phyloP scores from a whole-genome alignment of 2,797 vertebrate genomes.

The Distichodus sexfasciatus region DNA sequence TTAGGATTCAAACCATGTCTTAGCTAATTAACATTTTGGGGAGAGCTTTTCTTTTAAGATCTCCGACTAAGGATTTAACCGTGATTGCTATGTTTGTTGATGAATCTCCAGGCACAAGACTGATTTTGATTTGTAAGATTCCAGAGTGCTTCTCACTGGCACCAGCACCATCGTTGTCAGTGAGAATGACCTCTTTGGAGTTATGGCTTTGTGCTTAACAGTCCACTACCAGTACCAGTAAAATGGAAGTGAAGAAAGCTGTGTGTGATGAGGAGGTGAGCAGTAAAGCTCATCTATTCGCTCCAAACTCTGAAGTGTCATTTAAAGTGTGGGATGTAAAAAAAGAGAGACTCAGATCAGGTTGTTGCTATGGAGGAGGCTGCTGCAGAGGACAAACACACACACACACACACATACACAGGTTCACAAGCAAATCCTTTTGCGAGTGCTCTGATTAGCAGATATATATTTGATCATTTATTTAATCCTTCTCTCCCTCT shows the following conservation, averaged over 20 bases:
- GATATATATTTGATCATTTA: not conserved
- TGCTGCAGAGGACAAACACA: slow-evolving; percentile 34
- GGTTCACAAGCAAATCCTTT: not conserved
- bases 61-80: too few species aligned
- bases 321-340: slow-evolving; percentile 12
- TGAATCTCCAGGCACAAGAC: too few species aligned
- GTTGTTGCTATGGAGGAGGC: slow-evolving; percentile 51
- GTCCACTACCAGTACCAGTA: slow-evolving; percentile 4
- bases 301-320: not conserved
- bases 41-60: not conserved
- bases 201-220: slow-evolving; percentile 25
- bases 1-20: too few species aligned
- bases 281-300: not conserved
- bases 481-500: slow-evolving; percentile 9
- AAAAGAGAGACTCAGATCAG: slow-evolving; percentile 41
- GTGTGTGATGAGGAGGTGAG: slow-evolving; percentile 22
- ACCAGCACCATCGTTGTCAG: not conserved
- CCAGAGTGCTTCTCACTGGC: too few species aligned
- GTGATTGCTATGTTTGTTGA: too few species aligned
- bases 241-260: slow-evolving; percentile 4
- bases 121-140: too few species aligned
- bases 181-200: slow-evolving; percentile 12
- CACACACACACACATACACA: slow-evolving; percentile 27
- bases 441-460: not conserved
- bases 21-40: not conserved